These are phyloP conservation scores for Ophiothrix spiculata DNA, from an alignment of 35 echinoderm and acorn worm species.

Conservation along the genomic window DNA sequence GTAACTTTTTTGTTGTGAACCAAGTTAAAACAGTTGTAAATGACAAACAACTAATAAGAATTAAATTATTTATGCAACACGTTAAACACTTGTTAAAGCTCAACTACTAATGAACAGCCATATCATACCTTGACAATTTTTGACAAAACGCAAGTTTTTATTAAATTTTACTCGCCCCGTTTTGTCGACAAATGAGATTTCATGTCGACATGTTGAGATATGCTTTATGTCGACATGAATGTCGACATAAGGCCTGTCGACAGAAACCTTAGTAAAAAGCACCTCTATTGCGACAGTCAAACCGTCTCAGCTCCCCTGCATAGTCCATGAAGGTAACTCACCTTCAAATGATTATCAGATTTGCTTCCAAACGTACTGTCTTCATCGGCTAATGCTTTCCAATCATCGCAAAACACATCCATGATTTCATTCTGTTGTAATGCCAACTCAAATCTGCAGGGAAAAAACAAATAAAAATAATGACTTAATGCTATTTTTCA, in stretches of 20 bases:
- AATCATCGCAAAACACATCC: conserved; percentile 96
- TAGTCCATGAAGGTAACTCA: not conserved
- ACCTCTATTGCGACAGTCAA: not conserved
- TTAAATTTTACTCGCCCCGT: not conserved
- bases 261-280: not conserved
- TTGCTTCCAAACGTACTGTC: conserved; percentile 98
- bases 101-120: too few species aligned
- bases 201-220: too few species aligned
- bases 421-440: conserved; percentile 99
- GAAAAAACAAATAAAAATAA: too few species aligned
- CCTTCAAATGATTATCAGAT: conserved; percentile 96
- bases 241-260: too few species aligned
- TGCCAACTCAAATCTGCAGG: conserved; percentile 86
- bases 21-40: too few species aligned
- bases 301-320: not conserved
- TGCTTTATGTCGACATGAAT: too few species aligned
- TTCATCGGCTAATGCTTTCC: conserved; percentile 74
- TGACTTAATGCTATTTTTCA: too few species aligned
- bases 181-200: too few species aligned
- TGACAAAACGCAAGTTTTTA: not conserved
- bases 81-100: too few species aligned
- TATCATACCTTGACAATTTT: not conserved
- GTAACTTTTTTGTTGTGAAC: too few species aligned
- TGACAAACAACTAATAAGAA: too few species aligned
- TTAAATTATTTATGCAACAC: too few species aligned